phyloP scores from a whole-genome alignment of 2,888 invertebrate genomes.

The Cryptus viduatorius region DNA sequence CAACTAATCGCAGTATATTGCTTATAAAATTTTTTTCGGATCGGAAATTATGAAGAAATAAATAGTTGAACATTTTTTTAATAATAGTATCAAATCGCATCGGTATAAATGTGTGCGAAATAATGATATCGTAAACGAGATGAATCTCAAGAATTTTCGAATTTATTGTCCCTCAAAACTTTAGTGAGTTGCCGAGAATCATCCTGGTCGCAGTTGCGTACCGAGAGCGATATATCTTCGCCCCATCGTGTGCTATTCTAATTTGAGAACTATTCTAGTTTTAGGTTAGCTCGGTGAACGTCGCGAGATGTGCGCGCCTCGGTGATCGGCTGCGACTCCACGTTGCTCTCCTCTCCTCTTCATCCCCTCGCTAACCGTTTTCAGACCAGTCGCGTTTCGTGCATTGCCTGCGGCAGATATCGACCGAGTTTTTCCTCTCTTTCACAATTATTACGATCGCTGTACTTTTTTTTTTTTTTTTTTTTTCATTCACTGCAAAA shows the following conservation, averaged over 20 bases:
- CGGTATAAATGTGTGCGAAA: no score
- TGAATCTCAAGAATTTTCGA: no score
- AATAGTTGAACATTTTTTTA: no score
- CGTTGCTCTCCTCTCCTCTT: conserved; percentile 51
- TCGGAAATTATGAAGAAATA: no score
- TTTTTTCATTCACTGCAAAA: conserved; percentile 43
- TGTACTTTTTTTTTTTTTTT: not conserved
- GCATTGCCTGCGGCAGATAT: conserved; percentile 79
- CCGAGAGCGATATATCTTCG: conserved; percentile 36
- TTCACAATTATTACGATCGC: conserved; percentile 27
- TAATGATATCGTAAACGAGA: no score
- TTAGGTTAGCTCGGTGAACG: conserved; percentile 57
- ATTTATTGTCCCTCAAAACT: no score
- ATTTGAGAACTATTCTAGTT: conserved; percentile 77
- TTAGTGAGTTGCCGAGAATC: conserved; percentile 5
- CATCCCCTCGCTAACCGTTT: conserved; percentile 67
- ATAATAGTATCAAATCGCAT: no score
- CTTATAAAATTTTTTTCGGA: no score
- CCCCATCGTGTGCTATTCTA: conserved; percentile 73
- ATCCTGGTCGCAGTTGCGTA: conserved; percentile 30
- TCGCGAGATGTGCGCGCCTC: conserved; percentile 31
- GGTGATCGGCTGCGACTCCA: conserved; percentile 58
- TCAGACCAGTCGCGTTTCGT: conserved; percentile 76
- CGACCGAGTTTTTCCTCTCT: conserved; percentile 65
- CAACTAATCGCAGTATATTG: no score